These are phyloP conservation scores for Thereva unica DNA, from an alignment of 2,888 invertebrate genomes.

Conservation along the genomic window DNA sequence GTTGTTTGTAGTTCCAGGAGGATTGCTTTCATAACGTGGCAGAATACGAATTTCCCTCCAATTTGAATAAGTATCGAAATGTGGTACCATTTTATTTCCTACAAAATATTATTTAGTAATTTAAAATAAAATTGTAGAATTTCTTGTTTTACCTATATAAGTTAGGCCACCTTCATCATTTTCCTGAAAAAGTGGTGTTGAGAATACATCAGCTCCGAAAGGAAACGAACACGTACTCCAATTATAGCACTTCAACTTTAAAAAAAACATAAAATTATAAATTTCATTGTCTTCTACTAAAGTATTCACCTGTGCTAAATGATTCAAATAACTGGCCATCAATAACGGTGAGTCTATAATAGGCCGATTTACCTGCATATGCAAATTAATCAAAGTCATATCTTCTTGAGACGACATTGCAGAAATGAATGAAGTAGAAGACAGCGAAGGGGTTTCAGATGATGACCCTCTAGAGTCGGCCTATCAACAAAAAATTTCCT, in stretches of 20 bases:
- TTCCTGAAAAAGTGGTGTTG: slow-evolving; percentile 77
- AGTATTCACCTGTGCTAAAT: slow-evolving; percentile 79
- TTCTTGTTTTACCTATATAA: slow-evolving; percentile 67
- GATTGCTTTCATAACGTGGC: slow-evolving; percentile 54
- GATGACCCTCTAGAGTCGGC: slow-evolving; percentile 64
- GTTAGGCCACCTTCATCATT: slow-evolving; percentile 75
- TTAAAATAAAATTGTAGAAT: slow-evolving; percentile 41
- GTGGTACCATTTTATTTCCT: slow-evolving; percentile 72
- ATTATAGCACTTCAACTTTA: slow-evolving; percentile 66
- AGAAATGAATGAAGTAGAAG: slow-evolving; percentile 84
- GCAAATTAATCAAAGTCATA: slow-evolving; percentile 87
- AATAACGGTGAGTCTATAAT: slow-evolving; percentile 92
- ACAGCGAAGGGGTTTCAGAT: slow-evolving; percentile 79
- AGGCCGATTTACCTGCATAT: slow-evolving; percentile 89
- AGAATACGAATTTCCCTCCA: slow-evolving; percentile 58
- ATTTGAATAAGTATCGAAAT: slow-evolving; percentile 65
- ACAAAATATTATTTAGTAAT: slow-evolving; percentile 38
- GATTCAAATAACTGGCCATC: slow-evolving; percentile 92
- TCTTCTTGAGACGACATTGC: slow-evolving; percentile 93
- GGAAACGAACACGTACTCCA: slow-evolving; percentile 77
- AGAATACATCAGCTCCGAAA: slow-evolving; percentile 75
- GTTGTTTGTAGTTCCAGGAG: slow-evolving; percentile 44
- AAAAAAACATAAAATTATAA: not conserved
- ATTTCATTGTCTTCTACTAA: not conserved
- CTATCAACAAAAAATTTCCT: slow-evolving; percentile 43